Base-by-base conservation (phyloP, 2,797 vertebrate genomes). In the Margarornis squamiger region DNA sequence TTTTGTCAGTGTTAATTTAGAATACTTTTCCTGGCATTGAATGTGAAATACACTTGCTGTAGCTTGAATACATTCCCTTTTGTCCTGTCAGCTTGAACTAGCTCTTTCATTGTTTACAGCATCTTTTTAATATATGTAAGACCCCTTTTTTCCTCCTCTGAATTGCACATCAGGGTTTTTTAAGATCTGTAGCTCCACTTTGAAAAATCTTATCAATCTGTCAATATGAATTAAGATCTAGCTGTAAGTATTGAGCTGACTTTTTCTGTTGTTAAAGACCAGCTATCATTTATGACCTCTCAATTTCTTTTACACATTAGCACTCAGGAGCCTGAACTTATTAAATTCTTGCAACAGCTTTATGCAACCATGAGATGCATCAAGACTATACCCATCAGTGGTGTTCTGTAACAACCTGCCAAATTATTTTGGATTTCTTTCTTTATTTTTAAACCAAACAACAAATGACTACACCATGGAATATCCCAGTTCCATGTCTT, bases 61-160 rank as follows among this genome's bases (percentile, higher is more conserved):
- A 92, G 66, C 66, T 86, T 94, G 88, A 90, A 86, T 86, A 91
- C 86, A 86, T 89, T 91, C 57, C 52, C 92, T 92, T 80, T 91
- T 84, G 59, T 92, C 81, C 43, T 88, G 52, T 88, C 75, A 88
- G 63, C 57, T 94, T 91, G 57, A 89, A 87, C 23, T 78, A 58
- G 49, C 49, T 83, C 78, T 92, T 83, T 82, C 21, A 12, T 74
- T 79, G 46, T 88, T 89, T 87, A 82, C 66, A 59, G 8, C 30
- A 58, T 85, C n/a, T 51, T 80, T 91, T 89, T 77, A 65, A 13
- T 65, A 49, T 55, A 39, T 66, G 23, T 78, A 71, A 70, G 61
- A 87, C 34, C 6, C 5, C 6, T 14, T 41, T 78, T 70, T 67
- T 49, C 14, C 46, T 54, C 18, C 8, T 80, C 14, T 46, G 24